Conservation (phyloP, 1,140 invertebrate species). For the Drosophila tristis region DNA sequence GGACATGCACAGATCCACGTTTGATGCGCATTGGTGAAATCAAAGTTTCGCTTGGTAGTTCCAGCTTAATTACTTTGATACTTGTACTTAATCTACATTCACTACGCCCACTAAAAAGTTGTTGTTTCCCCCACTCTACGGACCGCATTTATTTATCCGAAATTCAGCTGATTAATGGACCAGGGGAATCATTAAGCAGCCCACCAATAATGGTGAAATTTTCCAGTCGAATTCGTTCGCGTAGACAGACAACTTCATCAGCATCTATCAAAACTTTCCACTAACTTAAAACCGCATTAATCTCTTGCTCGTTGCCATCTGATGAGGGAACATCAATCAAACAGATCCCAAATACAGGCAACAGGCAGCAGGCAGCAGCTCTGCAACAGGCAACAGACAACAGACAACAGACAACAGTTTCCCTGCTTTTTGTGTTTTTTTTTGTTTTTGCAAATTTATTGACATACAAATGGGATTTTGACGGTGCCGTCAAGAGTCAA, state of each 20-base stretch:
- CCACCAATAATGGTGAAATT: slow-evolving; percentile 32
- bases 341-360: slow-evolving; percentile 38
- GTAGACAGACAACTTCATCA: slow-evolving; percentile 20
- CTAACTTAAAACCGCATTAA: slow-evolving; percentile 80
- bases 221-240: slow-evolving; percentile 24
- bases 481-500: slow-evolving; percentile 70
- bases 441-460: slow-evolving; percentile 75
- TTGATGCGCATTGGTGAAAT: no score
- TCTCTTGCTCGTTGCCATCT: slow-evolving; percentile 43
- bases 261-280: slow-evolving; percentile 61
- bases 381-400: slow-evolving; percentile 22
- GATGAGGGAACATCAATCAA: slow-evolving; percentile 72
- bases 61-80: no score
- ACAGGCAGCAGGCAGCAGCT: slow-evolving; percentile 37
- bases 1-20: no score
- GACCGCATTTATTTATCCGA: not conserved
- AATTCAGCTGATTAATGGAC: slow-evolving; percentile 16
- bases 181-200: slow-evolving; percentile 6
- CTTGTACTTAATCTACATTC: no score
- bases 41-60: no score
- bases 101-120: no score
- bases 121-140: not conserved
- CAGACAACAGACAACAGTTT: slow-evolving; percentile 35
- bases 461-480: slow-evolving; percentile 82
- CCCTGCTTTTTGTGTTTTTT: slow-evolving; percentile 7